These are phyloP conservation scores for Cecropterus lyciades DNA, from an alignment of 1,140 invertebrate genomes.

Conservation along the genomic window DNA sequence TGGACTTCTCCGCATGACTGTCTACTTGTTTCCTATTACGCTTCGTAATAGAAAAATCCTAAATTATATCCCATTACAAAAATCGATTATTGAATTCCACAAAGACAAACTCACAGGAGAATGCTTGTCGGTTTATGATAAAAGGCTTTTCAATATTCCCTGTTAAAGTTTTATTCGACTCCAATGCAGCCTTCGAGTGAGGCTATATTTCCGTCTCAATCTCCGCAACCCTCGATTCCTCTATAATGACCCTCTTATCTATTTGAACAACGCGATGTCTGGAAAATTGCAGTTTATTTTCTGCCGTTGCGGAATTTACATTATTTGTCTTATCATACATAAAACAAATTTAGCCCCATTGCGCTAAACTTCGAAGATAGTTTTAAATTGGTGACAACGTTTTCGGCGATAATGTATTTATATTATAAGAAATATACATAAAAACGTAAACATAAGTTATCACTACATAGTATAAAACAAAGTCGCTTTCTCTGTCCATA, in stretches of 20 bases:
- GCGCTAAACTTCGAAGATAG: too few relatives aligned
- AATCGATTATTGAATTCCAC: neutral
- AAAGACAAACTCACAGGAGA: neutral
- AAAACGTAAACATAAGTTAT: too few relatives aligned
- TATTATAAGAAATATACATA: too few relatives aligned
- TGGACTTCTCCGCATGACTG: too few relatives aligned
- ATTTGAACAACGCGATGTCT: slow-evolving; percentile 15
- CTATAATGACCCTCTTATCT: slow-evolving; percentile 26
- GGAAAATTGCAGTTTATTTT: slow-evolving; percentile 24
- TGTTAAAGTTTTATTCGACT: slow-evolving; percentile 1
- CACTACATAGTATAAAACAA: too few relatives aligned
- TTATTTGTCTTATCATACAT: slow-evolving; percentile 6
- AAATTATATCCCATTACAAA: too few relatives aligned
- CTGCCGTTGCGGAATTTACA: slow-evolving; percentile 11
- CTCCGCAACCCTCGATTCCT: slow-evolving; percentile 10
- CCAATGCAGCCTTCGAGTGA: slow-evolving; percentile 7
- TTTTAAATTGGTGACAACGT: too few relatives aligned
- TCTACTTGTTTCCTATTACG: too few relatives aligned
- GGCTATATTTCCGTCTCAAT: slow-evolving; percentile 9
- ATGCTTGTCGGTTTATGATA: neutral
- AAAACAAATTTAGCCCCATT: too few relatives aligned
- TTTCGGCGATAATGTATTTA: too few relatives aligned
- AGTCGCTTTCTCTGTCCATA: too few relatives aligned
- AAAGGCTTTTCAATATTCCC: slow-evolving; percentile 1
- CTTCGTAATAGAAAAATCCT: too few relatives aligned